phyloP scores from a whole-genome alignment of 2,113 vertebrate species.

The Zingel zingel region DNA sequence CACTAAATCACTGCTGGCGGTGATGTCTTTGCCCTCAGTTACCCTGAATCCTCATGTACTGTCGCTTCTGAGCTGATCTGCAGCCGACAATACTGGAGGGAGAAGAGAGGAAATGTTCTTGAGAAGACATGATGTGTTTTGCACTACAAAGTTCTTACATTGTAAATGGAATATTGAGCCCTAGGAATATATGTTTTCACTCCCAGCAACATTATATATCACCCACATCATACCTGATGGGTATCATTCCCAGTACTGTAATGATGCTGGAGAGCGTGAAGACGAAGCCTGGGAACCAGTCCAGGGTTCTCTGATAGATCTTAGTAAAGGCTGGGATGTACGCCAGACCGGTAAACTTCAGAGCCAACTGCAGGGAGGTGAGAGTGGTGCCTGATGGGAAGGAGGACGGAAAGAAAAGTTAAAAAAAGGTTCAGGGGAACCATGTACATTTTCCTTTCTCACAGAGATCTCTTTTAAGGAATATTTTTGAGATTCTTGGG shows the following conservation, averaged over 20 bases:
- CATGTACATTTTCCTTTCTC: neutral
- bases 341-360: slow-evolving; percentile 86
- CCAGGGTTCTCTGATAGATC: slow-evolving; percentile 91
- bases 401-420: neutral
- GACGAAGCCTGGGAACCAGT: slow-evolving; percentile 88
- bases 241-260: slow-evolving; percentile 88
- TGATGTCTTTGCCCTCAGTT: slow-evolving; percentile 30
- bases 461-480: neutral
- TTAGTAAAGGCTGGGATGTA: slow-evolving; percentile 90
- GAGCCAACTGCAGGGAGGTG: slow-evolving; percentile 88
- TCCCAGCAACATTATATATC: no score
- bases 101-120: neutral
- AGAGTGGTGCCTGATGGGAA: slow-evolving; percentile 85
- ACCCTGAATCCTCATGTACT: slow-evolving; percentile 55
- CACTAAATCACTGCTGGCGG: neutral
- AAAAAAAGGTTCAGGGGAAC: neutral
- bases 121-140: neutral
- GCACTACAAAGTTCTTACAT: neutral
- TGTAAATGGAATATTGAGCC: neutral
- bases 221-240: slow-evolving; percentile 85
- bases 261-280: slow-evolving; percentile 88
- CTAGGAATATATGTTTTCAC: neutral
- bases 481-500: no score
- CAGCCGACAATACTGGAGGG: slow-evolving; percentile 75
- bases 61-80: slow-evolving; percentile 39